phyloP scores from a whole-genome alignment of 2,797 vertebrate species.

The Acanthis flammea region DNA sequence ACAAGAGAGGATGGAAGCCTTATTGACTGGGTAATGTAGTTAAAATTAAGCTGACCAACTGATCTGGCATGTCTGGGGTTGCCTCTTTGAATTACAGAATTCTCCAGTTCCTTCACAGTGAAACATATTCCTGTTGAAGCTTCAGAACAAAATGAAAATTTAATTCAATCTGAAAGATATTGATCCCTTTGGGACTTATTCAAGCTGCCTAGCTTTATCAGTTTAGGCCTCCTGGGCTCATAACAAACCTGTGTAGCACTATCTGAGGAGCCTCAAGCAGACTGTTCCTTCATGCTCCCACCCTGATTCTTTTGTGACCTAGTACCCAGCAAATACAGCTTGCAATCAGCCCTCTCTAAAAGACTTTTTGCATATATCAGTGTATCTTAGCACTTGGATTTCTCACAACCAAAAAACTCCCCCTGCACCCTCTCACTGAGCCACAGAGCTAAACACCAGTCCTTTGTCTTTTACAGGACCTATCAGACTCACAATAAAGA shows the following conservation, averaged over 20 bases:
- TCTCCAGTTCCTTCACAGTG: not conserved
- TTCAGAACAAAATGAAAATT: not conserved
- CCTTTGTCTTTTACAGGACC: not conserved
- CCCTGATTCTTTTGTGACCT: not conserved
- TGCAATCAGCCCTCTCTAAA: slow-evolving; percentile 22
- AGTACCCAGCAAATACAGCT: slow-evolving; percentile 3
- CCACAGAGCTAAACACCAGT: not conserved
- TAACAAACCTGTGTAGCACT: not conserved
- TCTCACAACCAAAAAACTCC: not conserved
- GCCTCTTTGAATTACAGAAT: not conserved
- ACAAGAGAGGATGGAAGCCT: not conserved
- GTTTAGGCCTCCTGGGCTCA: not conserved
- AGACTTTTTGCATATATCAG: slow-evolving; percentile 5
- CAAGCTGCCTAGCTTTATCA: not conserved
- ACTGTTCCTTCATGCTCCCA: not conserved
- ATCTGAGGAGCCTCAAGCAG: not conserved
- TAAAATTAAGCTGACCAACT: not conserved
- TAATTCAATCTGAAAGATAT: not conserved
- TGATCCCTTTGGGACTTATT: not conserved
- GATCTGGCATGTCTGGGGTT: not conserved
- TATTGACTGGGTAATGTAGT: not conserved
- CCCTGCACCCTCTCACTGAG: not conserved
- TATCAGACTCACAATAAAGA: not conserved
- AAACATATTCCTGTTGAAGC: not conserved
- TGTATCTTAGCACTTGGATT: not conserved